These are phyloP conservation scores for Pempheris klunzingeri DNA, from an alignment of 2,797 vertebrate species.

Conservation along the genomic window DNA sequence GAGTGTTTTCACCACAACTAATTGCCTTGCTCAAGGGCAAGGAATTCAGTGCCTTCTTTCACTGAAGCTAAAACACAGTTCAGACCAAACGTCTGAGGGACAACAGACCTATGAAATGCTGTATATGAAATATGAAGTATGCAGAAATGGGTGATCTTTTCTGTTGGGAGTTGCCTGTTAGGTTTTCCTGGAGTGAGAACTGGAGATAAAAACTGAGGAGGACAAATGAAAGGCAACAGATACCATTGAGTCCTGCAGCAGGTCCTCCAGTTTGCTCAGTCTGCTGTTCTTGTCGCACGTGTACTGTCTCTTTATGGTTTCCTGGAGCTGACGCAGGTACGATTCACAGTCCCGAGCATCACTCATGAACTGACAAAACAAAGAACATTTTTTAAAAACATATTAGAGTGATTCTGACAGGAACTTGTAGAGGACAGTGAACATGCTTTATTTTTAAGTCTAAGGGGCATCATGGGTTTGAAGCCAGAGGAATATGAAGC, in stretches of 20 bases:
- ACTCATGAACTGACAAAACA: constrained; percentile 89
- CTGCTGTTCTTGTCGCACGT: constrained; percentile 94
- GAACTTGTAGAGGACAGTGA: not conserved
- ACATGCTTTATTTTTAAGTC: not conserved
- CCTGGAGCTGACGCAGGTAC: constrained; percentile 94
- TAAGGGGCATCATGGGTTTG: not conserved
- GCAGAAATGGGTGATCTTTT: not conserved
- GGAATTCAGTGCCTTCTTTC: not conserved
- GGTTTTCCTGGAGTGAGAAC: not conserved
- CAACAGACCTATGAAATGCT: not conserved
- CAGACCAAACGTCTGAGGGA: not conserved
- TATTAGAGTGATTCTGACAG: not conserved
- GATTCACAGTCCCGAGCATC: constrained; percentile 93
- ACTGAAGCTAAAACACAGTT: not conserved
- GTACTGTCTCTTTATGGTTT: constrained; percentile 96
- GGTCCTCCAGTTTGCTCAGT: constrained; percentile 94
- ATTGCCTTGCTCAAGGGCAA: not conserved
- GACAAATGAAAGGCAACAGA: not conserved
- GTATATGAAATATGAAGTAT: not conserved
- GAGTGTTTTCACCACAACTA: not conserved
- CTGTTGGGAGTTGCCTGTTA: not conserved
- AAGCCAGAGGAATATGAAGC: not conserved
- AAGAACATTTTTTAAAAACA: not conserved
- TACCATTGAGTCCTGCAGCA: constrained; percentile 99
- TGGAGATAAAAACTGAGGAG: not conserved